Percentiles rank a stretch among this genome's conserved stretches.
Conservation (phyloP, 2,888 invertebrate species). For the Bhutanitis thaidina region DNA sequence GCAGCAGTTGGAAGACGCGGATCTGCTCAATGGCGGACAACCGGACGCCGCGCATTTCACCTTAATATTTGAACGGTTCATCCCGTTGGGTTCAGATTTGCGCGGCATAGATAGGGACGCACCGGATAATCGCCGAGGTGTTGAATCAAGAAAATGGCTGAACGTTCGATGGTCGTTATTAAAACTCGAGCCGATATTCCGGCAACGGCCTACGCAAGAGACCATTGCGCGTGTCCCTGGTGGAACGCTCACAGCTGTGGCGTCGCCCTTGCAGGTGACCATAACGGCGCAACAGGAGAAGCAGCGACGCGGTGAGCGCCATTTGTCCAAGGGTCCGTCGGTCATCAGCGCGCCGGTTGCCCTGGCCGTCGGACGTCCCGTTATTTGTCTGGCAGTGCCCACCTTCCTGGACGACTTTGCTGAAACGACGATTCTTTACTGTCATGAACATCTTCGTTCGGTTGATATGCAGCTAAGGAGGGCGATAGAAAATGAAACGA, state of each 20-base stretch:
- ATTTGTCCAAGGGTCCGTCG: slow-evolving; percentile 7
- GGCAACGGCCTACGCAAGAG: no score
- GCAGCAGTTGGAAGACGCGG: slow-evolving; percentile 23
- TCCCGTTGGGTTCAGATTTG: no score
- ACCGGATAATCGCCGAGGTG: no score
- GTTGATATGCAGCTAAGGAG: not conserved
- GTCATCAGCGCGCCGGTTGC: slow-evolving; percentile 25
- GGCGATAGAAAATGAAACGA: not conserved
- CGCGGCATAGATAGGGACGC: no score
- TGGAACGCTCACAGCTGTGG: no score
- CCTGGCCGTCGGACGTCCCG: slow-evolving; percentile 30
- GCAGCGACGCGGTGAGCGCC: slow-evolving; percentile 21
- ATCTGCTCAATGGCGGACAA: not conserved
- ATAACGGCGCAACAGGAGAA: slow-evolving; percentile 20
- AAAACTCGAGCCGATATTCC: no score
- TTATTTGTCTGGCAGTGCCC: slow-evolving; percentile 35
- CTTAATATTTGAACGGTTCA: not conserved
- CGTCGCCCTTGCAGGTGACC: no score
- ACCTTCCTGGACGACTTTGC: slow-evolving; percentile 43
- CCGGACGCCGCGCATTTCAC: not conserved
- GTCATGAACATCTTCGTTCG: slow-evolving; percentile 37
- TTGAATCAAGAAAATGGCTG: no score
- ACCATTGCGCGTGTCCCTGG: no score
- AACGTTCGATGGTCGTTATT: no score
- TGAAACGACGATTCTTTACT: slow-evolving; percentile 56